These are phyloP conservation scores for Mormoops blainvillei DNA, from an alignment of 2,113 vertebrate species.

Conservation along the genomic window DNA sequence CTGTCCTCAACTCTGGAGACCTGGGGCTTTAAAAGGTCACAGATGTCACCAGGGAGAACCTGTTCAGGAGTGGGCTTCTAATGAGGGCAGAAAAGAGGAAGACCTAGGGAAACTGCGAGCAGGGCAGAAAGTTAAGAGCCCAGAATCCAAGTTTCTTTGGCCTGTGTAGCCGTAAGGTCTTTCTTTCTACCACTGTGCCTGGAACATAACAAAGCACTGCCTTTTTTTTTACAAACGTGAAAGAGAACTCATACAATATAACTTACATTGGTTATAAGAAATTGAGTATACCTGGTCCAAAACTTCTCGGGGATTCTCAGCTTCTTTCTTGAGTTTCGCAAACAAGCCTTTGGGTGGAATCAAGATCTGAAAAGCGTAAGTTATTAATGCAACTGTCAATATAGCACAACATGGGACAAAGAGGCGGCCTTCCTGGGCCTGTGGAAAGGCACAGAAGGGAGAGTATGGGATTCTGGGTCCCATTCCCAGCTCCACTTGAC, in stretches of 20 bases:
- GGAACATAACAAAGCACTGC: background rate
- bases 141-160: background rate
- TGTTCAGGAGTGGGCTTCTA: background rate
- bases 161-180: background rate
- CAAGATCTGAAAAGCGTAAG: constrained; percentile 84
- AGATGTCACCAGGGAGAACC: too few species aligned
- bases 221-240: background rate
- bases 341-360: constrained; percentile 97
- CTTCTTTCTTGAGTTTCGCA: constrained; percentile 93
- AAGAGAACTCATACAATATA: background rate
- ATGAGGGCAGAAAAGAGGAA: background rate
- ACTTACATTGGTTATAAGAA: background rate
- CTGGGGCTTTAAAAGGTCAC: background rate
- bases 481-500: background rate
- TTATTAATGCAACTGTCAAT: background rate
- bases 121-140: background rate
- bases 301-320: constrained; percentile 95
- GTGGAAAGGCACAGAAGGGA: background rate
- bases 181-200: background rate
- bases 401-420: background rate
- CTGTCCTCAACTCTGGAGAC: background rate
- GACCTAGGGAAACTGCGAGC: background rate
- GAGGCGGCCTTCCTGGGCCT: background rate
- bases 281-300: constrained; percentile 91
- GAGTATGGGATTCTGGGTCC: background rate